A percentile compares a stretch with the other conserved stretches of the same genome.
These are phyloP conservation scores for Lontra canadensis DNA, from an alignment of 2,113 vertebrate genomes.

Conservation along the genomic window DNA sequence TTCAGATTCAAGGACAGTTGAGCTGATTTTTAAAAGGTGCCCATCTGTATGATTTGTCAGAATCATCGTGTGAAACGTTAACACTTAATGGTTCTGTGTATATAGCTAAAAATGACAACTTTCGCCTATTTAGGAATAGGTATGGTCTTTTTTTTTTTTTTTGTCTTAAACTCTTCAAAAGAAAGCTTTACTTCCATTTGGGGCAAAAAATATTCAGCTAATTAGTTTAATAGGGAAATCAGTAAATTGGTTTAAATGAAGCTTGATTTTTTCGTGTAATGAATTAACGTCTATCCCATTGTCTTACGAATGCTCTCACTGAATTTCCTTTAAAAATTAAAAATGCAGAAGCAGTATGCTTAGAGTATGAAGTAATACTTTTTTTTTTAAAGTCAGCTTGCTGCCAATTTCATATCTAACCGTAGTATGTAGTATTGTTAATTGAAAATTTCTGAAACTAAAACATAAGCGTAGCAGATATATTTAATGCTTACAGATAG, in stretches of 20 bases:
- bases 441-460: background rate
- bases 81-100: background rate
- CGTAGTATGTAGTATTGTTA: background rate
- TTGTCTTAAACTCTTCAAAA: background rate
- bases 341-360: background rate
- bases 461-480: background rate
- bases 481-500: background rate
- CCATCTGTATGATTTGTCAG: background rate
- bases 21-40: background rate
- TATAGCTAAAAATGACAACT: background rate
- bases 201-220: background rate
- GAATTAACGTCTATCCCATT: background rate
- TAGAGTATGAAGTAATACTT: background rate
- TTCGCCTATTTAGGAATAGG: background rate
- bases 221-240: background rate
- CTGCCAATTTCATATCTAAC: background rate
- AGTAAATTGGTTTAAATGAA: background rate
- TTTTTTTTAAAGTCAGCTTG: background rate
- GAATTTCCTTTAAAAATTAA: slow-evolving; percentile 19
- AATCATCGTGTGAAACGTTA: background rate
- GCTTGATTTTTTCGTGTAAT: background rate
- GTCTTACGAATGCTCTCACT: background rate
- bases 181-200: background rate
- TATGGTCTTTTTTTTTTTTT: background rate
- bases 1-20: background rate